Percentiles rank a stretch among this genome's conserved stretches.
These are phyloP conservation scores for Saxicola maurus DNA, from an alignment of 2,797 vertebrate species.

Conservation along the genomic window DNA sequence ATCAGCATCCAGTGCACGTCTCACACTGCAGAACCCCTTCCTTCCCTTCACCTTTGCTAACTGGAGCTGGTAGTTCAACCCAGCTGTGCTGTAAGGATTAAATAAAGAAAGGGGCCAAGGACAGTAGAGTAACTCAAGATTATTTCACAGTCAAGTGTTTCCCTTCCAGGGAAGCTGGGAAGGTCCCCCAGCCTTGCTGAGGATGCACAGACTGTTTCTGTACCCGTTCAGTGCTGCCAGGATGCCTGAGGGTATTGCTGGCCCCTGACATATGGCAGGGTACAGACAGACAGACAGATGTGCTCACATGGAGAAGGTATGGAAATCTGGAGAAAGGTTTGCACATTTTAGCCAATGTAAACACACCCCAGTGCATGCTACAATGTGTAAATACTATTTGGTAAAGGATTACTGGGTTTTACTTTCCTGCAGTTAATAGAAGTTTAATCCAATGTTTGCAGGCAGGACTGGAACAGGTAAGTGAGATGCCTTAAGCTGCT, in stretches of 20 bases:
- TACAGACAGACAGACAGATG: neutral
- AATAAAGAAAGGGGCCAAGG: neutral
- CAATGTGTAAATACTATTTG: neutral
- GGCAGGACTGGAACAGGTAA: neutral
- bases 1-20: neutral
- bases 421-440: neutral
- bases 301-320: neutral
- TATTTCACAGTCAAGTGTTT: neutral
- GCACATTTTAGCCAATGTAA: neutral
- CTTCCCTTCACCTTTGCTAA: neutral
- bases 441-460: neutral
- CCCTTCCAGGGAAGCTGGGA: neutral
- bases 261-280: neutral
- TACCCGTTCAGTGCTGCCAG: neutral
- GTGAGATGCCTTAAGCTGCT: conserved; percentile 21
- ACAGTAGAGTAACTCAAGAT: neutral
- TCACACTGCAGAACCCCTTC: neutral
- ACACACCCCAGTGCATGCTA: neutral
- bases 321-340: neutral
- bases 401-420: neutral
- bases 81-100: neutral
- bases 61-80: neutral
- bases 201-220: accelerated
- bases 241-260: neutral
- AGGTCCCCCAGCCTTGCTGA: neutral